These are phyloP conservation scores for Eristalis intricaria DNA, from an alignment of 2,888 invertebrate genomes.

Conservation along the genomic window DNA sequence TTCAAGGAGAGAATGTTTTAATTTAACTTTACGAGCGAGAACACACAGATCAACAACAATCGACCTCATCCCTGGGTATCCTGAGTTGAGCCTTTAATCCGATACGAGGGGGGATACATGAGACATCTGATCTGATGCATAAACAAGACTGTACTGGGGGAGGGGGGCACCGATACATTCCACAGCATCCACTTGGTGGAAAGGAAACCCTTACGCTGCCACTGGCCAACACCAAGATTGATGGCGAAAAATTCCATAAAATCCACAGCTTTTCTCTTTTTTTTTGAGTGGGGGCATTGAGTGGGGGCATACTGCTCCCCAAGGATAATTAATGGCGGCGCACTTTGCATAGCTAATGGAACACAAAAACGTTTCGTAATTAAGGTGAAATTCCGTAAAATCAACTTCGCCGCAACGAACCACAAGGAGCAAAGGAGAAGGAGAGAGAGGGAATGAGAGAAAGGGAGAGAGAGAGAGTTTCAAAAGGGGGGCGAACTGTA, in stretches of 20 bases:
- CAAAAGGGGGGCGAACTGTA: neutral
- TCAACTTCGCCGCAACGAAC: neutral
- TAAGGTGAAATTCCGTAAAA: neutral
- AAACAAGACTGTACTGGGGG: neutral
- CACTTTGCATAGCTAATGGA: constrained; percentile 25
- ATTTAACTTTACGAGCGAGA: neutral
- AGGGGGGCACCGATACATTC: neutral
- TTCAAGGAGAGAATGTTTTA: neutral
- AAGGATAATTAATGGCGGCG: constrained; percentile 4
- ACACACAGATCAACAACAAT: neutral
- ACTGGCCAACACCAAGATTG: neutral
- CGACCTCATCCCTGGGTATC: no score
- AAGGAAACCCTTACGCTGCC: neutral
- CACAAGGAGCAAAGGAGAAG: neutral
- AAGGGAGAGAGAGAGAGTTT: neutral
- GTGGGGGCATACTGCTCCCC: neutral
- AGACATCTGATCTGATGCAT: neutral
- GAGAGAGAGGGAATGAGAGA: neutral
- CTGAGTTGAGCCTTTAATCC: neutral
- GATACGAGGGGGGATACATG: neutral
- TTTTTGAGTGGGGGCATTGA: no score
- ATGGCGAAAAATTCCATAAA: neutral
- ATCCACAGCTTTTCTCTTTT: neutral
- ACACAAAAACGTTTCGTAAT: constrained; percentile 12
- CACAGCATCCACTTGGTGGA: neutral